A percentile compares a stretch with the other conserved stretches of the same genome.
phyloP scores from a whole-genome alignment of 2,888 invertebrate genomes.

The Amblyteles armatorius region DNA sequence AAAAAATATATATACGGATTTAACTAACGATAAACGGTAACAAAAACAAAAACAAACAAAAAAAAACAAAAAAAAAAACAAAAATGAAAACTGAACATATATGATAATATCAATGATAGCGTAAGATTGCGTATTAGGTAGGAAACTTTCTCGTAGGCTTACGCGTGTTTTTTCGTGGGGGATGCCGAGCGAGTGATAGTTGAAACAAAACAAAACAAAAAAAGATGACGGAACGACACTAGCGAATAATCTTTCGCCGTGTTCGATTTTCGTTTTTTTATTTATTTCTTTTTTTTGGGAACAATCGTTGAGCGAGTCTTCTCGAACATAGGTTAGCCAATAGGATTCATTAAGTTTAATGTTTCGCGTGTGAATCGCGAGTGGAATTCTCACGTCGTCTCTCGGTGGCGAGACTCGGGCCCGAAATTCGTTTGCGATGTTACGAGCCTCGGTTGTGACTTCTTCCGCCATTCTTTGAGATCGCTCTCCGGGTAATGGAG shows the following conservation, averaged over 20 bases:
- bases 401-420: neutral
- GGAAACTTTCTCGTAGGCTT: slow-evolving; percentile 64
- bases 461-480: slow-evolving; percentile 23
- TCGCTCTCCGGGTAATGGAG: slow-evolving; percentile 52
- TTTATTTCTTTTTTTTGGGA: slow-evolving; percentile 10
- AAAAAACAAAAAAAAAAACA: neutral
- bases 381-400: slow-evolving; percentile 30
- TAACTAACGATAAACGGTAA: slow-evolving; percentile 60
- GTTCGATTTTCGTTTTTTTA: slow-evolving; percentile 4
- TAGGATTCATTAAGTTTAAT: slow-evolving; percentile 53
- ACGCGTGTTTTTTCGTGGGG: slow-evolving; percentile 41
- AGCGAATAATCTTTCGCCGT: neutral
- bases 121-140: slow-evolving; percentile 62
- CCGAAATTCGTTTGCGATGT: slow-evolving; percentile 5
- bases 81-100: slow-evolving; percentile 46
- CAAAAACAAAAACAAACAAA: slow-evolving; percentile 43
- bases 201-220: slow-evolving; percentile 6
- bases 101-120: slow-evolving; percentile 40
- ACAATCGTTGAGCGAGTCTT: slow-evolving; percentile 53
- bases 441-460: slow-evolving; percentile 37
- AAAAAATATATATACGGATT: slow-evolving; percentile 60
- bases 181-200: slow-evolving; percentile 15
- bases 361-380: slow-evolving; percentile 29
- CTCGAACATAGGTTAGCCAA: slow-evolving; percentile 29
- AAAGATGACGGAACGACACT: slow-evolving; percentile 5